Conservation (phyloP, 1,140 invertebrate genomes). For the Scaptomyza graminum region DNA sequence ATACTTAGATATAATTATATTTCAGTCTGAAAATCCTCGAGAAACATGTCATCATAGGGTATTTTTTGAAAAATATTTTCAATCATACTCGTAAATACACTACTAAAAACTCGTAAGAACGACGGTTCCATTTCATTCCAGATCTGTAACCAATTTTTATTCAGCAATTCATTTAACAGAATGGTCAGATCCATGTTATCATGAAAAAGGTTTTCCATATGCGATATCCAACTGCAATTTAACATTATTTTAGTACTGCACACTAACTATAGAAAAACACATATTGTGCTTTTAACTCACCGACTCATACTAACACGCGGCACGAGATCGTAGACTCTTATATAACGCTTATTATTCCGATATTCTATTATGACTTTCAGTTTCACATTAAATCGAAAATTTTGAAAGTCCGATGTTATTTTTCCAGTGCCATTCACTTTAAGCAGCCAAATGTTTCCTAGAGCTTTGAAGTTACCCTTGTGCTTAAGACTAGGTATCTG, state of each 20-base stretch:
- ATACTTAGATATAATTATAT: conserved; percentile 29
- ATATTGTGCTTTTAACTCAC: conserved; percentile 10
- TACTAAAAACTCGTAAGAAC: conserved; percentile 40
- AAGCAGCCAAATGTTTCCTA: conserved; percentile 16
- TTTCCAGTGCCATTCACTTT: conserved; percentile 26
- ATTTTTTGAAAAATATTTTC: conserved; percentile 49
- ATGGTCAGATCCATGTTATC: conserved; percentile 57
- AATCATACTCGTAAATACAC: conserved; percentile 47
- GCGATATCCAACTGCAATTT: conserved; percentile 39
- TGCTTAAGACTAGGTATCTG: conserved; percentile 46
- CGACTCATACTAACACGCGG: conserved; percentile 29
- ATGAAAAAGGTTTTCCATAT: conserved; percentile 55
- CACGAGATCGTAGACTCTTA: conserved; percentile 41
- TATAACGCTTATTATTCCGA: conserved; percentile 46
- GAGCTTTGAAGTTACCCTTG: conserved; percentile 33
- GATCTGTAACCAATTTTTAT: conserved; percentile 58
- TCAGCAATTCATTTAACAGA: conserved; percentile 53
- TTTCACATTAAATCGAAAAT: conserved; percentile 39
- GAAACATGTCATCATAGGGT: conserved; percentile 63
- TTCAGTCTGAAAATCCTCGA: conserved; percentile 37
- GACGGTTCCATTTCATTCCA: conserved; percentile 66
- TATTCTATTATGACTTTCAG: conserved; percentile 45
- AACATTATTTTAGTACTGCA: neutral
- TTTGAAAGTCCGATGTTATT: conserved; percentile 41
- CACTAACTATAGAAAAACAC: neutral